These are phyloP conservation scores for Zoanthus sansibaricus DNA, from an alignment of 92 coral and sea anemone species.

Conservation along the genomic window DNA sequence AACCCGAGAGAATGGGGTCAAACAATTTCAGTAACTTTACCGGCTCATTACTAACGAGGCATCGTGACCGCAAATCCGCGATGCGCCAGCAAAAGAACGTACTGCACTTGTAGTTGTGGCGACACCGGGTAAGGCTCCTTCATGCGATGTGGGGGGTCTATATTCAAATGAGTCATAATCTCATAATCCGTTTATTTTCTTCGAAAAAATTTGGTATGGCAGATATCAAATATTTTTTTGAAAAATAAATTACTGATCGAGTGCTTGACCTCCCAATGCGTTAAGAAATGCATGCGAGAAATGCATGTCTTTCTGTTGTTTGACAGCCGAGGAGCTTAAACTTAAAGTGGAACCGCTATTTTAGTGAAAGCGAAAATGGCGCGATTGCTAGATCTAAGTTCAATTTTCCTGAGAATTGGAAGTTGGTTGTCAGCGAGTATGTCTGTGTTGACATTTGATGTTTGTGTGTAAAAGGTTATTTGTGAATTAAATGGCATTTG, in stretches of 20 bases:
- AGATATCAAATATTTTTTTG: conserved; percentile 24
- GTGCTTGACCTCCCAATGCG: conserved; percentile 20
- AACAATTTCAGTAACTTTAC: not conserved
- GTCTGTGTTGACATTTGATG: too few relatives aligned
- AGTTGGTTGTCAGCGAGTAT: too few relatives aligned
- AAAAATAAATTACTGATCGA: not conserved
- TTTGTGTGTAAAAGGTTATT: too few relatives aligned
- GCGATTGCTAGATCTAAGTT: too few relatives aligned
- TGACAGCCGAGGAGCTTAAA: too few relatives aligned
- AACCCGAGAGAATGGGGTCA: not conserved
- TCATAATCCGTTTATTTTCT: conserved; percentile 25
- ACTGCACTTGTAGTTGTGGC: not conserved
- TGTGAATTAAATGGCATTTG: too few relatives aligned
- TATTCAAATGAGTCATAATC: conserved; percentile 14
- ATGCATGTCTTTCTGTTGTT: too few relatives aligned
- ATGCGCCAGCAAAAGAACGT: conserved; percentile 12
- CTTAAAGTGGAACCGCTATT: too few relatives aligned
- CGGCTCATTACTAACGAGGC: not conserved
- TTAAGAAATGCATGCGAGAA: not conserved
- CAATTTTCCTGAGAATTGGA: too few relatives aligned
- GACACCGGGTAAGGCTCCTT: not conserved
- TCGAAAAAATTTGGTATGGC: conserved; percentile 6
- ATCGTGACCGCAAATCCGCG: not conserved
- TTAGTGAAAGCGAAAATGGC: too few relatives aligned
- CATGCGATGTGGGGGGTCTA: conserved; percentile 34